Base-by-base conservation (phyloP, 2,797 vertebrate genomes). In the Arctocebus calabarensis region DNA sequence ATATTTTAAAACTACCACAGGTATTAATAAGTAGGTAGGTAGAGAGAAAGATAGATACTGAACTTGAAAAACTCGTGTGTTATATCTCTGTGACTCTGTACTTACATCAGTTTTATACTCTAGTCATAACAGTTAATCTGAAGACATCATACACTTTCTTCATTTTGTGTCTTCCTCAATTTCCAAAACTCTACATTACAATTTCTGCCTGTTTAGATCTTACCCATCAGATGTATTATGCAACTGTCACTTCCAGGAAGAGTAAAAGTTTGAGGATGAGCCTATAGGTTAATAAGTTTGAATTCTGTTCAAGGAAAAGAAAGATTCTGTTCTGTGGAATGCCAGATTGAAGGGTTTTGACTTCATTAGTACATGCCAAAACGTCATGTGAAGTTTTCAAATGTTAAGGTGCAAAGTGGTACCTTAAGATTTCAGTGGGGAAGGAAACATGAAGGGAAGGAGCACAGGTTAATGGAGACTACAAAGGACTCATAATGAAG, bases 251-350 rank as follows among this genome's bases (percentile, higher is more conserved):
- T 61, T 78, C 37, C 37, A 85, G 62, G 45, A 88, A 70, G 55
- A 71, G 14, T 84, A 34, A 52, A 77, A 84, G 23, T 77, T 48
- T 78, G 75, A 83, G 70, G 45, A 91, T 94, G 70, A 68, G 22
- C 11, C 37, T 43, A 29, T 20, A 73, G 23, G 40, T 71, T 4
- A 37, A 23, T 22, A 57, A 61, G 22, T 81, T 88, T 61, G 17
- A 83, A 27, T 91, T 89, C 62, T 79, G n/a, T 89, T 52, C 74
- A 85, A 57, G 29, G 37, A 61, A 79, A 87, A 89, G 78, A n/a
- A 57, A 68, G 62, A 57, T 43, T 52, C 14, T 37, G 14, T 61
- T 81, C 32, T 94, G 17, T 79, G 19, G 64, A 84, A 59, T 92
- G 62, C 23, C 64, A 71, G 32, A 40, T 77, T 61, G 75, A 59